Evolutionary conservation across 2,888 invertebrate genomes (phyloP), one percentile per base, ranked within the genome.

Genomic region (Xanthostigma xanthostigma): DNA sequence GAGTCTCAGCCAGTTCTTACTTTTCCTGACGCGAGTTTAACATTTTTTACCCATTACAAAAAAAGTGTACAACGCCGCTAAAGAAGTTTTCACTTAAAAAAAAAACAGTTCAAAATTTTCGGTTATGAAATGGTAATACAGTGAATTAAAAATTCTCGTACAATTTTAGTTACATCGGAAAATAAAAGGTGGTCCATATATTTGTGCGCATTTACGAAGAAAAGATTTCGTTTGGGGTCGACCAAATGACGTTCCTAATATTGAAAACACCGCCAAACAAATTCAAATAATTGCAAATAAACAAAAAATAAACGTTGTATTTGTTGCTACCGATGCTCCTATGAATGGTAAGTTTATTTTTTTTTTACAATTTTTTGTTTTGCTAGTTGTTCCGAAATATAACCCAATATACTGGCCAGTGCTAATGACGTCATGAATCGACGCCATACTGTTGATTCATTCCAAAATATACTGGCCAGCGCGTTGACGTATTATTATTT

Each of bases 131-230:
- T 4, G 3, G 17, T 17, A 17, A 17, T 17, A 17, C 17, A 41
- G 35, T 47, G 14, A 9, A 41, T 52, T 44, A 41, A 37, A 14
- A 39, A 44, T 41, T 36, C 10, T 34, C 44, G 33, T 37, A 34
- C 33, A 41, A 55, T 60, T 63, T 51, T 53, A 74, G 67, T 62
- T 63, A 1, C 66, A 64, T 53, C 67, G 76, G 52, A 65, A 63
- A 56, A 75, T 78, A 0, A 59, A 60, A 46, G 82, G 88, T 45
- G 77, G 78, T 0, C 78, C 83, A 1, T 97, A 90, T 64, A 51
- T 96, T 9, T 79, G 84, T 41, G 79, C 86, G 1, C 98, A 98
- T 68, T 74, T 95, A 64, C 73, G 97, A 56, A 72, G 97, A 48
- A 77, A 79, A 53, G 97, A 98, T 68, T 98, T 96, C 67, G 69